Percentiles rank a stretch among this genome's conserved stretches.
Conservation (phyloP, 2,797 vertebrate species). For the Eulemur rubriventer region DNA sequence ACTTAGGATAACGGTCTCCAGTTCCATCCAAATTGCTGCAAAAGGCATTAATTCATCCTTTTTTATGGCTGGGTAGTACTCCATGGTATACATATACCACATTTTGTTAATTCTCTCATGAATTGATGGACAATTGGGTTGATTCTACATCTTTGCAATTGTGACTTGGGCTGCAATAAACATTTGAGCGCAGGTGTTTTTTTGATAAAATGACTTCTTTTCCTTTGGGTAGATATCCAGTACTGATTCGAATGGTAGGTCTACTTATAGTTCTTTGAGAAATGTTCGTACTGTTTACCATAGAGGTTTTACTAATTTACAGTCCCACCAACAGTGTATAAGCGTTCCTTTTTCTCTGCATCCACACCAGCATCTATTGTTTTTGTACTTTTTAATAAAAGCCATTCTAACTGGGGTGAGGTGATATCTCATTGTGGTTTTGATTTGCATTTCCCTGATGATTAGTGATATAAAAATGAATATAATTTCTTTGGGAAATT, state of each 20-base stretch:
- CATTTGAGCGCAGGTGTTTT: neutral
- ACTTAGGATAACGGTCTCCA: neutral
- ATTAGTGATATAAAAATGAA: neutral
- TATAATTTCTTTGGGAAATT: conserved; percentile 7
- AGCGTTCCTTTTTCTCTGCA: neutral
- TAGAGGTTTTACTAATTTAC: neutral
- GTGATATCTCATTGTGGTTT: neutral
- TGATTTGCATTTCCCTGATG: neutral
- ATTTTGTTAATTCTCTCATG: neutral
- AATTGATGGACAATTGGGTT: neutral
- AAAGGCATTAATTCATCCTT: neutral
- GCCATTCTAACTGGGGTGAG: neutral
- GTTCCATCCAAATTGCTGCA: neutral
- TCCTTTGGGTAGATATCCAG: neutral
- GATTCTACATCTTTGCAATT: neutral
- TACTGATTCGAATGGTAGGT: neutral
- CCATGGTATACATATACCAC: neutral
- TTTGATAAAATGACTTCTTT: neutral
- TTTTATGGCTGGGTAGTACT: neutral
- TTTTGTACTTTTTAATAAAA: neutral
- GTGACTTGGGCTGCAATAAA: neutral
- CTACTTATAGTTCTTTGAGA: neutral
- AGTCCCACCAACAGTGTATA: neutral
- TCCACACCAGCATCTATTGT: neutral
- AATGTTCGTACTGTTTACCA: neutral